Conservation (phyloP, 1,140 invertebrate genomes). For the Neelides sp. region DNA sequence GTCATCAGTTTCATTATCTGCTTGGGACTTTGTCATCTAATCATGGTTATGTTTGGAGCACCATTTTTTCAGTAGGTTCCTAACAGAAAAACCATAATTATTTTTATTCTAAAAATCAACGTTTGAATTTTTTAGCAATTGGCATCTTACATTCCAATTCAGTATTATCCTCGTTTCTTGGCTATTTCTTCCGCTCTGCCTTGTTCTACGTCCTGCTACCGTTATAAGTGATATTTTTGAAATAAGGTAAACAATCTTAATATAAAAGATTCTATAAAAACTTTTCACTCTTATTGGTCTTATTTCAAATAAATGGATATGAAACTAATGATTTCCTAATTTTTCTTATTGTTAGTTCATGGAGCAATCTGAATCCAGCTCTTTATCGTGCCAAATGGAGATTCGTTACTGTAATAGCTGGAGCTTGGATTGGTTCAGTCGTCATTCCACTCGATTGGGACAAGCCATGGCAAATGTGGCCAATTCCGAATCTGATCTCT, state of each 20-base stretch:
- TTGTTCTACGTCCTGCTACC: slow-evolving; percentile 12
- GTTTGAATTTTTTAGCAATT: slow-evolving; percentile 19
- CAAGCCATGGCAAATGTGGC: slow-evolving; percentile 69
- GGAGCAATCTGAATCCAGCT: slow-evolving; percentile 11
- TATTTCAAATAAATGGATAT: not conserved
- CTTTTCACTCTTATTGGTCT: not conserved
- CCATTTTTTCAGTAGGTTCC: slow-evolving; percentile 20
- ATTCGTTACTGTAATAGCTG: slow-evolving; percentile 44
- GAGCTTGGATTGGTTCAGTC: slow-evolving; percentile 75
- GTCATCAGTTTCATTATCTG: slow-evolving; percentile 10
- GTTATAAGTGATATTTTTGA: slow-evolving; percentile 19
- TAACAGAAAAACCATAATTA: too few relatives aligned
- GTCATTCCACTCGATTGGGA: slow-evolving; percentile 88
- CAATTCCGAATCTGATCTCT: slow-evolving; percentile 48
- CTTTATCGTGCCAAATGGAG: slow-evolving; percentile 24
- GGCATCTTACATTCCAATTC: slow-evolving; percentile 21
- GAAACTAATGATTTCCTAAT: not conserved
- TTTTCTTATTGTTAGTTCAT: slow-evolving; percentile 13
- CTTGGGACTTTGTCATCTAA: slow-evolving; percentile 17
- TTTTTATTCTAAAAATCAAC: too few relatives aligned
- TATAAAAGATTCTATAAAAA: not conserved
- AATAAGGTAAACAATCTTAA: slow-evolving; percentile 16
- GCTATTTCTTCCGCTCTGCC: slow-evolving; percentile 21
- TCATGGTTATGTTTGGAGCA: slow-evolving; percentile 27
- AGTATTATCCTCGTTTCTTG: slow-evolving; percentile 22